Conservation (phyloP, 2,797 vertebrate genomes). For the Esox lucius region DNA sequence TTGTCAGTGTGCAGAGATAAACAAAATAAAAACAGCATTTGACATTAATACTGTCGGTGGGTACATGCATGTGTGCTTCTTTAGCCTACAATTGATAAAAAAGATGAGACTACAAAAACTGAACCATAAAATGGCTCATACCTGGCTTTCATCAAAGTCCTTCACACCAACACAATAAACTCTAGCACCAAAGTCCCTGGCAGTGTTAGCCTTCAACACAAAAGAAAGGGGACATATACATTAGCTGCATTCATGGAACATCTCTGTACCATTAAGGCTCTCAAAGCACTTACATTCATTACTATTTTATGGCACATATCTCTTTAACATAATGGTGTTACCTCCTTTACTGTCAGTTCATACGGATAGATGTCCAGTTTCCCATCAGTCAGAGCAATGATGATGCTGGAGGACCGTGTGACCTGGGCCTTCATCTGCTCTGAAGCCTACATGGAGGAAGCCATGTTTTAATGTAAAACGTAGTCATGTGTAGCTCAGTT, state of each 20-base stretch:
- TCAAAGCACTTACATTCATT: not conserved
- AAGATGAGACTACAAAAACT: not conserved
- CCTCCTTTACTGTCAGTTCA: slow-evolving; percentile 84
- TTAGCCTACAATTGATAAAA: not conserved
- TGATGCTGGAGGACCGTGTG: slow-evolving; percentile 82
- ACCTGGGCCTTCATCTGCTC: slow-evolving; percentile 83
- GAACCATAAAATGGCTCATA: slow-evolving; percentile 46
- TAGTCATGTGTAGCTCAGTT: too few species aligned
- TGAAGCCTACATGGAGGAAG: slow-evolving; percentile 65
- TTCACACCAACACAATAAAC: slow-evolving; percentile 95
- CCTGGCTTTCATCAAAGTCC: slow-evolving; percentile 91
- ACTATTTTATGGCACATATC: not conserved
- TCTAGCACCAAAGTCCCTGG: slow-evolving; percentile 85
- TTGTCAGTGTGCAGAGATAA: not conserved
- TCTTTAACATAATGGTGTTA: slow-evolving; percentile 48
- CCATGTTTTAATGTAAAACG: not conserved
- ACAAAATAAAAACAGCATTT: not conserved
- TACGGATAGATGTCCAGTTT: slow-evolving; percentile 83
- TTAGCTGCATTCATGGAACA: not conserved
- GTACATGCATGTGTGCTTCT: not conserved
- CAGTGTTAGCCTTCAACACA: slow-evolving; percentile 77
- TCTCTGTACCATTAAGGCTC: not conserved
- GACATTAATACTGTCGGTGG: not conserved
- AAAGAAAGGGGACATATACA: not conserved
- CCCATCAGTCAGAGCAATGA: slow-evolving; percentile 94